Percentiles rank a stretch among this genome's conserved stretches.
phyloP scores from a whole-genome alignment of 2,888 invertebrate genomes.

The Troglohyphantes excavatus region DNA sequence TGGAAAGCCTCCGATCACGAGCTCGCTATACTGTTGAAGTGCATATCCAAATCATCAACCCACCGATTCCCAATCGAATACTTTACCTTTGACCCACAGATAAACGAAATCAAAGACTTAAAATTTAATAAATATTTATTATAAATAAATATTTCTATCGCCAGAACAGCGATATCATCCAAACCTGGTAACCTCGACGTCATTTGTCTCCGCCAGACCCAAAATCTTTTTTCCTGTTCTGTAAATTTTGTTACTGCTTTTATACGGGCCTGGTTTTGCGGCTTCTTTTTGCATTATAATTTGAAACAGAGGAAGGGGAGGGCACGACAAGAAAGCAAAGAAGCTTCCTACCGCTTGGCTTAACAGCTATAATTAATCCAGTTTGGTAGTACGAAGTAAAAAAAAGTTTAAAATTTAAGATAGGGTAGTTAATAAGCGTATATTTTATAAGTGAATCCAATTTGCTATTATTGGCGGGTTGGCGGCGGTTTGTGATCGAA shows the following conservation, averaged over 20 bases:
- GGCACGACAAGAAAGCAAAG: not conserved
- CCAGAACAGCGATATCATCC: not conserved
- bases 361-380: slow-evolving; percentile 63
- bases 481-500: not conserved
- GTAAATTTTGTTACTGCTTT: slow-evolving; percentile 1
- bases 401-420: slow-evolving; percentile 4
- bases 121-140: no score
- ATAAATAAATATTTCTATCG: no score
- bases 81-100: no score
- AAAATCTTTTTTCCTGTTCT: not conserved
- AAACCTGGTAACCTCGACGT: not conserved
- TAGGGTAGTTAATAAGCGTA: not conserved
- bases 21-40: no score
- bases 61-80: no score
- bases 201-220: slow-evolving; percentile 5
- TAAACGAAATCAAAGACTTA: no score
- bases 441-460: slow-evolving; percentile 30
- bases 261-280: not conserved
- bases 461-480: slow-evolving; percentile 25
- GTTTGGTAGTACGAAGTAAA: not conserved
- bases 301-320: not conserved
- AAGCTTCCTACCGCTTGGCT: slow-evolving; percentile 12
- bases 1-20: no score
- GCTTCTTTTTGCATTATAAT: slow-evolving; percentile 38
- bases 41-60: no score